Conservation (phyloP, 2,888 invertebrate species). For the Dasypolia templi region DNA sequence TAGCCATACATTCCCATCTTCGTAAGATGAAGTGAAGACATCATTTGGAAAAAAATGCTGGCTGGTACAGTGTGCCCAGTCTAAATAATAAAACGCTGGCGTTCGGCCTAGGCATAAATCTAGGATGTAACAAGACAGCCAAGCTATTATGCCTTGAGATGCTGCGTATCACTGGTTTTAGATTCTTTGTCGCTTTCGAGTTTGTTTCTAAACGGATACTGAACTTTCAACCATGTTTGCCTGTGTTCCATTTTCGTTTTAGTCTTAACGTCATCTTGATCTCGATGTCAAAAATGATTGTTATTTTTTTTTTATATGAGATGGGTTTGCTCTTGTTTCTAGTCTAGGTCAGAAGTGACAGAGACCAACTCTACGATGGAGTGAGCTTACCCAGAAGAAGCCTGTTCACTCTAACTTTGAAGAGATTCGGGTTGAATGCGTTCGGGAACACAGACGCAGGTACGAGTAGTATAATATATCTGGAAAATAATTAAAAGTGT, state of each 20-base stretch:
- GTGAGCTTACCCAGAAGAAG: too few species aligned
- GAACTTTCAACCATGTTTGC: not conserved
- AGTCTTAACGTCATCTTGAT: not conserved
- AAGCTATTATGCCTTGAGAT: constrained; percentile 62
- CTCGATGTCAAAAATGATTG: not conserved
- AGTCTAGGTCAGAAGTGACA: too few species aligned
- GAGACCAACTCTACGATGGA: too few species aligned
- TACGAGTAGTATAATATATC: too few species aligned
- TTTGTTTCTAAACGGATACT: not conserved
- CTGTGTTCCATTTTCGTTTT: not conserved
- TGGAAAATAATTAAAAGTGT: not conserved
- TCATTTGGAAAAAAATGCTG: constrained; percentile 69
- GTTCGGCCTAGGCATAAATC: constrained; percentile 70
- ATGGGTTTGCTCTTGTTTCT: too few species aligned
- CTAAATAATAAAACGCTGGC: constrained; percentile 83
- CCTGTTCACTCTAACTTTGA: too few species aligned
- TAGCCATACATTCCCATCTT: constrained; percentile 49
- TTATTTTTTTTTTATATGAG: too few species aligned
- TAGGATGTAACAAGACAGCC: constrained; percentile 76
- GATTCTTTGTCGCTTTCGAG: constrained; percentile 32
- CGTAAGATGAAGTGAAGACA: constrained; percentile 72
- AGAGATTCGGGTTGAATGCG: too few species aligned
- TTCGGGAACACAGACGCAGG: too few species aligned
- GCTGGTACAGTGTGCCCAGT: constrained; percentile 71
- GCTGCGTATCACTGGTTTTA: constrained; percentile 42